Base-by-base conservation (phyloP, 2,797 vertebrate genomes). In the Gobio occitaniae region DNA sequence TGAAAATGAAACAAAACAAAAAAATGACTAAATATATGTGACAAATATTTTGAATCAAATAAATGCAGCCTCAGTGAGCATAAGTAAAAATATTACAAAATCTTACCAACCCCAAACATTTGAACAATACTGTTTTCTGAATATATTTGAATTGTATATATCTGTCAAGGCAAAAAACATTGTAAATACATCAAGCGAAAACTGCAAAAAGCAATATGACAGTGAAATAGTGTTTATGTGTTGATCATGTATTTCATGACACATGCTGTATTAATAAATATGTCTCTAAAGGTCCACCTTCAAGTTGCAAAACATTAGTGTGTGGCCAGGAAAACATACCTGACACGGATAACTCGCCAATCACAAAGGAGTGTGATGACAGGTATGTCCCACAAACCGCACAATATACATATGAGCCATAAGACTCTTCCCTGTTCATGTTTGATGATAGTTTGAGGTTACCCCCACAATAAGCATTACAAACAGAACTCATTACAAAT, bases 221-320 rank as follows among this genome's bases (percentile, higher is more conserved):
- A 2, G 13, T 68, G 17, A 66, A 15, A 19, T 21, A 11, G 16
- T 11, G 17, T n/a, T 50, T 16, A 75, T 32, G 36, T 61, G 36
- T 65, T 50, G 61, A 25, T 63, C 25, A 2, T 52, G 29, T 32
- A 78, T 38, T 44, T 78, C 36, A 44, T 12, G 9, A 17, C 21
- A 8, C 41, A 56, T 19, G 32, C 7, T 54, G 0, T 44, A 25
- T 56, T 59, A 41, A 25, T 47, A 19, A 21, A 13, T 32, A 44
- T 78, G 13, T 78, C 7, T 83, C 50, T 44, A 77, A 72, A 99
- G 98, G 98, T 87, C 98, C 97, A 63, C 97, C 98, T 0, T 99
- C 98, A 56, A 98, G 97, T 93, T 97, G 97, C 87, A 99, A 98
- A 87, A 99, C 97, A 0, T 95, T 98, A 70, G 96, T 98, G 52